Conservation (phyloP, 1,140 invertebrate species). For the Zaprionus ornatus region DNA sequence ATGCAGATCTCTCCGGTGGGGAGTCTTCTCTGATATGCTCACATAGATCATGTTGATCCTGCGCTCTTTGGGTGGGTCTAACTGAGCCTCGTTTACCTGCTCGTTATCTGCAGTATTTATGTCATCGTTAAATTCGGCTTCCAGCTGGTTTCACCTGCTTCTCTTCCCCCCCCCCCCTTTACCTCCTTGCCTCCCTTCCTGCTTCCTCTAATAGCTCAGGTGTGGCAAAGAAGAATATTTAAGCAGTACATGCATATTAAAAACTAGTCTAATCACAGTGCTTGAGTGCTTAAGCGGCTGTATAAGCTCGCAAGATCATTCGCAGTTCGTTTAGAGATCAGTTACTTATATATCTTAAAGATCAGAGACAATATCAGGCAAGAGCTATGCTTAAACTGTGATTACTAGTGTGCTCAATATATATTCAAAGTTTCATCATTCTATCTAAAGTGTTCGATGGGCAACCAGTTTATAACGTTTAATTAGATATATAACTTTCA, state of each 20-base stretch:
- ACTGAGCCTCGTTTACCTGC: slow-evolving; percentile 39
- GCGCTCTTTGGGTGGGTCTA: slow-evolving; percentile 51
- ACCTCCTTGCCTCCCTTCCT: not conserved
- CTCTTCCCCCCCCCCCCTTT: not conserved
- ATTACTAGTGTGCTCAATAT: not conserved
- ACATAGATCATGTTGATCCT: slow-evolving; percentile 17
- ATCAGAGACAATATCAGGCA: not conserved
- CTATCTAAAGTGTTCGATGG: not conserved
- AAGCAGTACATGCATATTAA: slow-evolving; percentile 73
- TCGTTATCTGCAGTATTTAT: slow-evolving; percentile 75
- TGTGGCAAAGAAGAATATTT: slow-evolving; percentile 73
- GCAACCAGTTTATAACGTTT: not conserved
- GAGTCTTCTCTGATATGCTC: not conserved
- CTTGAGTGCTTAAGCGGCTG: slow-evolving; percentile 4
- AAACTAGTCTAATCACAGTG: slow-evolving; percentile 75
- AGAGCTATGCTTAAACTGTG: not conserved
- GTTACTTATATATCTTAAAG: not conserved
- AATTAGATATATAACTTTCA: not conserved
- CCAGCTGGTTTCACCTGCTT: slow-evolving; percentile 65
- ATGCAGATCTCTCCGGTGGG: not conserved
- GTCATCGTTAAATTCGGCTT: slow-evolving; percentile 73
- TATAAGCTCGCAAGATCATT: slow-evolving; percentile 53
- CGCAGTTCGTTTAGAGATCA: not conserved
- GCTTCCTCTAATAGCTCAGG: slow-evolving; percentile 44
- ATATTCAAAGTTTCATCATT: not conserved